Percentiles rank a stretch among this genome's conserved stretches.
phyloP scores from a whole-genome alignment of 2,797 vertebrate species.

The Myotis findleyi region DNA sequence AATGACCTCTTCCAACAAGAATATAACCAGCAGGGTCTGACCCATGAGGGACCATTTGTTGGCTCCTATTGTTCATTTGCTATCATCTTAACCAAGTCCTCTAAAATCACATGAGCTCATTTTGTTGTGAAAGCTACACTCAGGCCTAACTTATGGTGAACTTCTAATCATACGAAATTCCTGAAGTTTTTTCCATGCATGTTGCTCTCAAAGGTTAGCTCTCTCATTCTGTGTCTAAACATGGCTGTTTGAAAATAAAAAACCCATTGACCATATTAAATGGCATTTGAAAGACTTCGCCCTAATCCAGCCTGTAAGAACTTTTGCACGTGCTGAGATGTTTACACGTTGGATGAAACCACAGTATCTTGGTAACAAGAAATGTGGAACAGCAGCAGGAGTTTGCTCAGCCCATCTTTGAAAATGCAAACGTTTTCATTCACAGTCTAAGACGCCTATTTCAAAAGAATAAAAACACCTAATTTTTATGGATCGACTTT shows the following conservation, averaged over 20 bases:
- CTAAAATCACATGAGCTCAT: background rate
- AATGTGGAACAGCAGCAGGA: background rate
- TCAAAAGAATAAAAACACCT: constrained; percentile 1
- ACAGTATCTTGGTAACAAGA: background rate
- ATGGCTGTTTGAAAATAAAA: background rate
- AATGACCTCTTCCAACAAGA: background rate
- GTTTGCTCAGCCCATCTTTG: constrained; percentile 2
- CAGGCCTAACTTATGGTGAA: background rate
- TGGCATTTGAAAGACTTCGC: background rate
- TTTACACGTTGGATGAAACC: background rate
- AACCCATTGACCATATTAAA: background rate
- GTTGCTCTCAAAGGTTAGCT: background rate
- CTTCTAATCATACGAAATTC: background rate
- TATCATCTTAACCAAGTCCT: background rate
- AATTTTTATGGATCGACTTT: background rate
- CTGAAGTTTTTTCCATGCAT: background rate
- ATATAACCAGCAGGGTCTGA: background rate
- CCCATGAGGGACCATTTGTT: background rate
- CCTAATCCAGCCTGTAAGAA: background rate
- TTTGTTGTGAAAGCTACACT: background rate
- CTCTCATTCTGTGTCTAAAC: background rate
- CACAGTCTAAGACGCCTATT: background rate
- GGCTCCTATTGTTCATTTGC: background rate
- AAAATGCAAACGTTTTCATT: constrained; percentile 23
- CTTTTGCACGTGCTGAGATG: background rate